These are phyloP conservation scores for Priocnemis perturbator DNA, from an alignment of 2,888 invertebrate species.

Conservation along the genomic window DNA sequence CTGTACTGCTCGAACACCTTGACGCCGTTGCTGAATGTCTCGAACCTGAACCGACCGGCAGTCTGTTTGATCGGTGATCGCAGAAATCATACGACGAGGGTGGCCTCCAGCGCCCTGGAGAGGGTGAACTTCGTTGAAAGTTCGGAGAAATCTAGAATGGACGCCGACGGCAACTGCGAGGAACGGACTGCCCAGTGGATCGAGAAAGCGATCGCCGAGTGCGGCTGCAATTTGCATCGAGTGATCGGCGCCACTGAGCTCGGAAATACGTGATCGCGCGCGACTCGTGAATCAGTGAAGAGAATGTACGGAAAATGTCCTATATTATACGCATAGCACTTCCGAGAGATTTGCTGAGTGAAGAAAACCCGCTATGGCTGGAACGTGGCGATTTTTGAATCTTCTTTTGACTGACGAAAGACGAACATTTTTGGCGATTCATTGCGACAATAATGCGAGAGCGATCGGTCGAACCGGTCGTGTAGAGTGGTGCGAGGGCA, in stretches of 20 bases:
- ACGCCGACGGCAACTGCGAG: constrained; percentile 6
- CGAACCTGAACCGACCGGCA: neutral
- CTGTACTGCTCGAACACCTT: constrained; percentile 27
- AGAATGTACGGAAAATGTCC: too few species aligned
- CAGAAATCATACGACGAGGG: neutral
- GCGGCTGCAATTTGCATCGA: constrained; percentile 10
- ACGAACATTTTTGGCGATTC: too few species aligned
- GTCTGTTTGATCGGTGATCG: neutral
- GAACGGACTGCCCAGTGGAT: constrained; percentile 11
- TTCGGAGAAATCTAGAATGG: neutral
- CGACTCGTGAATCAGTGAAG: too few species aligned
- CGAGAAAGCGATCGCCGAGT: constrained; percentile 8
- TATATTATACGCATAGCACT: too few species aligned
- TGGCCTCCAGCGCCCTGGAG: too few species aligned
- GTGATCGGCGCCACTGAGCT: constrained; percentile 11
- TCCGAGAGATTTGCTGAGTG: too few species aligned
- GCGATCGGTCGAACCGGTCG: too few species aligned
- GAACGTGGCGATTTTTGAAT: too few species aligned
- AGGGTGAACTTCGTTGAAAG: neutral
- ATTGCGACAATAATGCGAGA: too few species aligned
- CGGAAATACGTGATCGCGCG: neutral
- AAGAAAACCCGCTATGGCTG: too few species aligned
- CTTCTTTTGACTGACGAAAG: too few species aligned
- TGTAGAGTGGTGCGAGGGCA: too few species aligned
- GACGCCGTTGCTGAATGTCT: constrained; percentile 7